These are phyloP conservation scores for Ecliptopera silaceata DNA, from an alignment of 2,888 invertebrate genomes.

Conservation along the genomic window DNA sequence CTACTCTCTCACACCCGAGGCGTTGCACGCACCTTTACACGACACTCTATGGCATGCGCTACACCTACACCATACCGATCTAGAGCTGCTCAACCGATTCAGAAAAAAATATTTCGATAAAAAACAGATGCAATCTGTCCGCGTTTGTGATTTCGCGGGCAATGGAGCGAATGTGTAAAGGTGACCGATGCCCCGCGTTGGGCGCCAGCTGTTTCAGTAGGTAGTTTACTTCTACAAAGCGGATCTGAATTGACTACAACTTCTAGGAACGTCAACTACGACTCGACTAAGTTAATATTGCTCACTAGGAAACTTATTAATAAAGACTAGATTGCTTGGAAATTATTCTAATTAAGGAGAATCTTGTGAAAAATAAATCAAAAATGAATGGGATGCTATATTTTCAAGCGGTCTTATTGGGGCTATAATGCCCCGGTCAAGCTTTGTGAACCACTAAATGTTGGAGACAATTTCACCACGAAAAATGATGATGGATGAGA, in stretches of 20 bases:
- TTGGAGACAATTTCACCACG: slow-evolving; percentile 47
- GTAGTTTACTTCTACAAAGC: slow-evolving; percentile 13
- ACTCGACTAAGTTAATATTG: background rate
- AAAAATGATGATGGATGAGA: slow-evolving; percentile 45
- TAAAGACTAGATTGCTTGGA: slow-evolving; percentile 13
- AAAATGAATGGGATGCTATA: slow-evolving; percentile 29
- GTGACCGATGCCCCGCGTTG: slow-evolving; percentile 4
- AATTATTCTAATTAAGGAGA: slow-evolving; percentile 9
- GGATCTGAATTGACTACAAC: slow-evolving; percentile 4
- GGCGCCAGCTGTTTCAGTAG: slow-evolving; percentile 8
- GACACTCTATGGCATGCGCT: background rate
- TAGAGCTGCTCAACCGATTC: background rate
- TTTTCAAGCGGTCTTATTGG: slow-evolving; percentile 2
- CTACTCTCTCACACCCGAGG: background rate
- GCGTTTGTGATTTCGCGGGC: background rate
- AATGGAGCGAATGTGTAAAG: background rate
- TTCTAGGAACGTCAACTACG: slow-evolving; percentile 1
- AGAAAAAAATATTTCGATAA: no score
- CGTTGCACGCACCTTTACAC: background rate
- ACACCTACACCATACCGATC: no score
- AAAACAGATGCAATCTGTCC: background rate
- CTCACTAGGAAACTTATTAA: slow-evolving; percentile 4
- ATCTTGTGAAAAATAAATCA: slow-evolving; percentile 30
- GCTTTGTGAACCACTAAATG: slow-evolving; percentile 32
- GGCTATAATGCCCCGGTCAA: slow-evolving; percentile 29